Evolutionary conservation across 2,888 invertebrate genomes (phyloP).

Genomic region (Syritta pipiens): DNA sequence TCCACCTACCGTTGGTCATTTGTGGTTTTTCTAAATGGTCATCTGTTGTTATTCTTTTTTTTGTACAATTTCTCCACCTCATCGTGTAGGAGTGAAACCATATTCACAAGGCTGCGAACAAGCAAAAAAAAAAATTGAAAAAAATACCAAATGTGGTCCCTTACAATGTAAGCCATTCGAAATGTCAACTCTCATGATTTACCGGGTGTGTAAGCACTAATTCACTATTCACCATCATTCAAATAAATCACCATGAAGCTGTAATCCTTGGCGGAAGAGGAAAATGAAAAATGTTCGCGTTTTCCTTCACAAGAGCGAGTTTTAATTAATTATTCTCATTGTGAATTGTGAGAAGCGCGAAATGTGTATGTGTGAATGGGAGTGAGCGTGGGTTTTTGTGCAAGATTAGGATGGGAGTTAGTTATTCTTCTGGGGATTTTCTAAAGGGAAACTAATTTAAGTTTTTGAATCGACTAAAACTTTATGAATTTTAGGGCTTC

Average conservation of each 20-base stretch:
- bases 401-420: too few relatives aligned
- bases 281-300: constrained; percentile 33
- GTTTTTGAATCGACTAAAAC: constrained; percentile 1
- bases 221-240: constrained; percentile 44
- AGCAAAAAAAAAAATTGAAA: not conserved
- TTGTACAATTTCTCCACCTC: not conserved
- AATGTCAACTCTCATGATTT: constrained; percentile 49
- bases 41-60: not conserved
- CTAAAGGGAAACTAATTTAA: constrained; percentile 19
- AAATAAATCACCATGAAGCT: constrained; percentile 53
- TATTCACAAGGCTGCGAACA: too few relatives aligned
- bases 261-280: constrained; percentile 10
- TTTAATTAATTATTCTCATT: constrained; percentile 49
- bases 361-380: not conserved
- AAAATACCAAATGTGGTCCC: not conserved
- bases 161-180: constrained; percentile 29
- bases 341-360: not conserved
- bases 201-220: constrained; percentile 32
- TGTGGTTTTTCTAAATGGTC: constrained; percentile 49
- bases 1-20: constrained; percentile 7
- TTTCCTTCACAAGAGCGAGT: constrained; percentile 20
- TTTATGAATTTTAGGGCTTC: constrained; percentile 28
- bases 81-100: not conserved
- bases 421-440: not conserved
- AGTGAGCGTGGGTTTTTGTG: not conserved